phyloP scores from a whole-genome alignment of 2,888 invertebrate species.

The Dione juno region DNA sequence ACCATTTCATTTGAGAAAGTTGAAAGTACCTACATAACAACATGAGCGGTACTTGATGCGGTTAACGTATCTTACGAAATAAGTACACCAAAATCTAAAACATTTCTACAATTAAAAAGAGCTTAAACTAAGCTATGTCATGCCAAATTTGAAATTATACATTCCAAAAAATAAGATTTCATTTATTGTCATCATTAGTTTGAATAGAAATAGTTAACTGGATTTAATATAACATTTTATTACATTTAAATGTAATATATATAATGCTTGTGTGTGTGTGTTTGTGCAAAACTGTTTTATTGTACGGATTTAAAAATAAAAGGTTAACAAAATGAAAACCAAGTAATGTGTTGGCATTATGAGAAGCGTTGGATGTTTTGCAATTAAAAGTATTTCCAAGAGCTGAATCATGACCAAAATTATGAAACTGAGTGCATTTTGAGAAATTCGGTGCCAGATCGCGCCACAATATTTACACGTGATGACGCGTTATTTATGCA shows the following conservation, averaged over 20 bases:
- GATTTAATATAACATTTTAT: background rate
- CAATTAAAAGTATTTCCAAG: constrained; percentile 45
- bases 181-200: background rate
- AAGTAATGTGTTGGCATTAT: constrained; percentile 22
- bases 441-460: constrained; percentile 27
- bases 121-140: too few species aligned
- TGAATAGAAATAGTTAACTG: background rate
- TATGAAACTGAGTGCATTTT: constrained; percentile 41
- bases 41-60: too few species aligned
- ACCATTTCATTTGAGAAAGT: too few species aligned
- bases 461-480: constrained; percentile 23
- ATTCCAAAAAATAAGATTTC: too few species aligned
- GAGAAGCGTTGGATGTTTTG: constrained; percentile 51
- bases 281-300: background rate
- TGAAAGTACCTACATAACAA: too few species aligned
- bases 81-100: too few species aligned
- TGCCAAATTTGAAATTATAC: too few species aligned
- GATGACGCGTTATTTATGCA: constrained; percentile 13
- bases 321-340: constrained; percentile 7
- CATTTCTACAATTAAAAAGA: too few species aligned
- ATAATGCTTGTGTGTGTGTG: too few species aligned
- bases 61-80: too few species aligned
- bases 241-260: background rate
- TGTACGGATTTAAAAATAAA: background rate
- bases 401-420: constrained; percentile 51